Percentiles rank a stretch among this genome's conserved stretches.
Evolutionary conservation across 2,113 vertebrate genomes (phyloP).

Genomic region (Morone saxatilis): DNA sequence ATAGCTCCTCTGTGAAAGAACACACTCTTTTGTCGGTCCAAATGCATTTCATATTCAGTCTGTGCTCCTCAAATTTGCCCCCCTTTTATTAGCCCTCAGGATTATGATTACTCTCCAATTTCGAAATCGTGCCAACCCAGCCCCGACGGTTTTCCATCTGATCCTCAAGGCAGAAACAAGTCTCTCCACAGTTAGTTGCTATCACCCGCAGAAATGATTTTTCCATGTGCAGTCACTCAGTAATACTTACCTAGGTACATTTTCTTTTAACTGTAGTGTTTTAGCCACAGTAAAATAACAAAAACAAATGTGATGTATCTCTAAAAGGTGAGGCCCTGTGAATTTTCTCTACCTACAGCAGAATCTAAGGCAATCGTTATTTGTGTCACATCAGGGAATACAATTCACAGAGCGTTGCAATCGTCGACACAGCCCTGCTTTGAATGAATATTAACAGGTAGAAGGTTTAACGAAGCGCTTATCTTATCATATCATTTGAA

Average conservation of each 20-base stretch:
- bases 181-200: constrained; percentile 31
- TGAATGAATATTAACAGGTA: constrained; percentile 35
- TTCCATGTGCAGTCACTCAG: constrained; percentile 15
- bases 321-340: constrained; percentile 10
- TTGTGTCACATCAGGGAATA: constrained; percentile 5
- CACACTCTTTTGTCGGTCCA: constrained; percentile 48
- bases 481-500: constrained; percentile 15
- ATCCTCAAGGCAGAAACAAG: constrained; percentile 53
- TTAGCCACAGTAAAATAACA: not conserved
- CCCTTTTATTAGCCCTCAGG: constrained; percentile 63
- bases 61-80: constrained; percentile 54
- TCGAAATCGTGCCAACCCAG: constrained; percentile 39
- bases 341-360: constrained; percentile 14
- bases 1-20: constrained; percentile 67
- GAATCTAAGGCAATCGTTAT: constrained; percentile 32
- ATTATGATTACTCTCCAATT: constrained; percentile 66
- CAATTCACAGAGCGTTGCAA: constrained; percentile 9
- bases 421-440: not conserved
- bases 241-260: constrained; percentile 6
- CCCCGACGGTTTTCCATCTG: constrained; percentile 41
- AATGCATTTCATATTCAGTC: constrained; percentile 53
- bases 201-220: constrained; percentile 33
- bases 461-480: constrained; percentile 11
- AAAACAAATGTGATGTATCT: constrained; percentile 27
- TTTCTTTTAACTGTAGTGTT: constrained; percentile 40